phyloP scores from a whole-genome alignment of 30 jellyfish, hydroid and myxozoan species.

The Chironex yamaguchii region DNA sequence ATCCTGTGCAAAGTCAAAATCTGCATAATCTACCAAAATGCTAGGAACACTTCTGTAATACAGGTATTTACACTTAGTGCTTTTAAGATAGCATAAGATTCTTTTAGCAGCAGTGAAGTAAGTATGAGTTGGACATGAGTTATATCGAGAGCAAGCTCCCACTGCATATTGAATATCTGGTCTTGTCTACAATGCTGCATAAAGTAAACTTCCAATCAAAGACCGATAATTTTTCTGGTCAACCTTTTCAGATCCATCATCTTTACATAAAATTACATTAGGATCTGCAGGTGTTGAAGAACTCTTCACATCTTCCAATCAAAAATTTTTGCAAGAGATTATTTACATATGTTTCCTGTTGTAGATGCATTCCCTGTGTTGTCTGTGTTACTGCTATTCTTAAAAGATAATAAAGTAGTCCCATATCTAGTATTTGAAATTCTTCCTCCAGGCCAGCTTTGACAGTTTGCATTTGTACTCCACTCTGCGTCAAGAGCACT shows the following conservation, averaged over 20 bases:
- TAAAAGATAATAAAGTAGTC: constrained; percentile 16
- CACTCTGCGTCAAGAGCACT: constrained; percentile 33
- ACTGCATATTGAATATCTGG: constrained; percentile 44
- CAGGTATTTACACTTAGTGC: background rate
- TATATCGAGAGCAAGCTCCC: constrained; percentile 40
- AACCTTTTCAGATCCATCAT: constrained; percentile 11
- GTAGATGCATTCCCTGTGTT: background rate
- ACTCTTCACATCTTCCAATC: constrained; percentile 17
- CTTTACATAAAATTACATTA: background rate
- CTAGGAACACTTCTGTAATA: background rate
- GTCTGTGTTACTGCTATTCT: constrained; percentile 1
- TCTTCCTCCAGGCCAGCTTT: background rate
- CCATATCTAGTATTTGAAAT: constrained; percentile 35
- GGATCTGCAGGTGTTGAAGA: constrained; percentile 29
- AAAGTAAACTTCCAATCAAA: constrained; percentile 21
- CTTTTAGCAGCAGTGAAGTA: constrained; percentile 26
- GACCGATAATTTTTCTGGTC: constrained; percentile 24
- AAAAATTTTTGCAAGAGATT: constrained; percentile 17
- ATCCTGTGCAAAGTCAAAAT: constrained; percentile 35
- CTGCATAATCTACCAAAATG: background rate
- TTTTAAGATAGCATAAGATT: constrained; percentile 34
- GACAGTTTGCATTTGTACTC: background rate
- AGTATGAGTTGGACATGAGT: background rate
- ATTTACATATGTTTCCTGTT: background rate
- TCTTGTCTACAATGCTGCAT: constrained; percentile 3